Evolutionary conservation across 2,888 invertebrate genomes (phyloP), one percentile per base, ranked within the genome.

Genomic region (Drosophila picticornis): DNA sequence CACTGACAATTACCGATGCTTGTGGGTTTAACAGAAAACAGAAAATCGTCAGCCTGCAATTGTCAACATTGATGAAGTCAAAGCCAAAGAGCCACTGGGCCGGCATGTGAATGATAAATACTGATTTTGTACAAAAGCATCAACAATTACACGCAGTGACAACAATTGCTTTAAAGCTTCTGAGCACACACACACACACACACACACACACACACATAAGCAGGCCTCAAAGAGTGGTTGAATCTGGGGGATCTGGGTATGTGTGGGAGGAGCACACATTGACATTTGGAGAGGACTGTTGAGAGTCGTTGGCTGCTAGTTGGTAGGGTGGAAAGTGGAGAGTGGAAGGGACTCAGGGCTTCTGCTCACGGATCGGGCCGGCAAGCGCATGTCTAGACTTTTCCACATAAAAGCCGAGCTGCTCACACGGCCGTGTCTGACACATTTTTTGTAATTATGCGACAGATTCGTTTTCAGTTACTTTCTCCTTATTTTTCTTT

Each of bases 371-470:
- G 34, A 13, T 52, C 52, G 51, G 72, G 70, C 55, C 62, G 50
- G 63, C 53, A 46, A 70, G 52, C 72, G 66, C 43, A 61, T 38
- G 85, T 81, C 81, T 81, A 81, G 81, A 81, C 81, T 58, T 72
- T 76, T 80, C 69, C 81, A 77, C 86, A 81, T 81, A 80, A 85
- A 85, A 83, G 83, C 83, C 80, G 63, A 71, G 83, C 67, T 68
- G 80, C 85, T 83, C 66, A 61, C 83, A 69, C 64, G 75, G 83
- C 72, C 76, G 64, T 57, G 83, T 70, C 81, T 83, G 81, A 80
- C 86, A 85, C 73, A 81, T 85, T 85, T 82, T 85, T 82, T 83
- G 81, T 85, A 82, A 85, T 82, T 80, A 85, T 85, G 81, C 81
- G 81, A 81, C 84, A 85, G 86, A 83, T 85, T 83, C 86, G 72